phyloP scores from a whole-genome alignment of 2,888 invertebrate genomes.

The Apantesis nais region DNA sequence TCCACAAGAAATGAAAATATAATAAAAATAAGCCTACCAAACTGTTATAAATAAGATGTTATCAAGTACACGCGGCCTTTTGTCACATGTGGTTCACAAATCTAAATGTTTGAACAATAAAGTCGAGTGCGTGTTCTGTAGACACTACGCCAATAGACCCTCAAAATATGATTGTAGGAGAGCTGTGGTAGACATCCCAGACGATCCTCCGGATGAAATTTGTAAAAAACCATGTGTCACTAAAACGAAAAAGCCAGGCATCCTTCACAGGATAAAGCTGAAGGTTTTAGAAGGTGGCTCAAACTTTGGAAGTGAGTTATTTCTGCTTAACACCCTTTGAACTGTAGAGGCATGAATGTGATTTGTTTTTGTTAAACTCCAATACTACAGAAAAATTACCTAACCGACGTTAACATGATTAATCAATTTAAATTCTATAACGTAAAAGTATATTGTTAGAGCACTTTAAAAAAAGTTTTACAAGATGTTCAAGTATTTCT shows the following conservation, averaged over 20 bases:
- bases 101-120: constrained; percentile 34
- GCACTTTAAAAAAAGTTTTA: neutral
- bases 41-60: constrained; percentile 36
- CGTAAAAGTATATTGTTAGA: too few relatives aligned
- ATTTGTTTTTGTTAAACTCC: neutral
- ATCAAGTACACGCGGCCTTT: constrained; percentile 49
- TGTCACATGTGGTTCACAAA: constrained; percentile 42
- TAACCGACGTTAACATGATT: neutral
- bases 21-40: constrained; percentile 34
- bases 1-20: constrained; percentile 38
- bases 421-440: too few relatives aligned
- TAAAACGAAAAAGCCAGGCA: constrained; percentile 61
- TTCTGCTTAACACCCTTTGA: too few relatives aligned
- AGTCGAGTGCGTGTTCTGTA: constrained; percentile 34
- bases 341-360: too few relatives aligned
- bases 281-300: constrained; percentile 75
- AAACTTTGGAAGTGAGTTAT: constrained; percentile 78
- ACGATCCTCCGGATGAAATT: constrained; percentile 54
- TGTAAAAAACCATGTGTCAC: constrained; percentile 64
- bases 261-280: constrained; percentile 73
- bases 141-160: constrained; percentile 58
- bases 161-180: constrained; percentile 61
- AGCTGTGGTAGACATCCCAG: constrained; percentile 67
- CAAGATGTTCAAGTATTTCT: neutral
- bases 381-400: neutral